A percentile compares a stretch with the other conserved stretches of the same genome.
These are phyloP conservation scores for Cephalopterus ornatus DNA, from an alignment of 2,113 vertebrate species.

Conservation along the genomic window DNA sequence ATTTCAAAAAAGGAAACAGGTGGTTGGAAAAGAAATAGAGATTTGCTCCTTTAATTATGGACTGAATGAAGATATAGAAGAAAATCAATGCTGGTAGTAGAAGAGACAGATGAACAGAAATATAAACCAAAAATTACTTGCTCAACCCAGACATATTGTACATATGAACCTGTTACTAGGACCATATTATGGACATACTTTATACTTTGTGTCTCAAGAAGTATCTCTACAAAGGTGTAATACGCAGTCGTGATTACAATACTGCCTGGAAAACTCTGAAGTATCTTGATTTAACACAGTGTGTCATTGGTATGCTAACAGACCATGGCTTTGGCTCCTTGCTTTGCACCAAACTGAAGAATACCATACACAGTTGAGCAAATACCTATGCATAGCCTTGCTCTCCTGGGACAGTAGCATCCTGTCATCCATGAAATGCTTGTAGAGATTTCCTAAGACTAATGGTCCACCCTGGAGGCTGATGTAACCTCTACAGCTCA, in stretches of 20 bases:
- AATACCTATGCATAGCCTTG: neutral
- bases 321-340: neutral
- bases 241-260: neutral
- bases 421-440: neutral
- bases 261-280: neutral
- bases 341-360: neutral
- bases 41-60: neutral
- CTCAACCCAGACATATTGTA: neutral
- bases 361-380: neutral
- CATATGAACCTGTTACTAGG: neutral
- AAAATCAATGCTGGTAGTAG: neutral
- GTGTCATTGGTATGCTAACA: neutral
- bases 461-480: neutral
- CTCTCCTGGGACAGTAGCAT: neutral
- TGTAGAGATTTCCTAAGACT: neutral
- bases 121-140: neutral
- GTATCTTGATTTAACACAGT: neutral
- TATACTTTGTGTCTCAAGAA: neutral
- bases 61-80: neutral
- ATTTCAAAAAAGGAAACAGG: constrained; percentile 24
- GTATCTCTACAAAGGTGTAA: neutral
- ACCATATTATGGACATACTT: neutral
- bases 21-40: neutral
- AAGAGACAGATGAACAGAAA: neutral
- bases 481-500: neutral